Conservation (phyloP, 2,113 vertebrate species). For the Gambusia holbrooki region DNA sequence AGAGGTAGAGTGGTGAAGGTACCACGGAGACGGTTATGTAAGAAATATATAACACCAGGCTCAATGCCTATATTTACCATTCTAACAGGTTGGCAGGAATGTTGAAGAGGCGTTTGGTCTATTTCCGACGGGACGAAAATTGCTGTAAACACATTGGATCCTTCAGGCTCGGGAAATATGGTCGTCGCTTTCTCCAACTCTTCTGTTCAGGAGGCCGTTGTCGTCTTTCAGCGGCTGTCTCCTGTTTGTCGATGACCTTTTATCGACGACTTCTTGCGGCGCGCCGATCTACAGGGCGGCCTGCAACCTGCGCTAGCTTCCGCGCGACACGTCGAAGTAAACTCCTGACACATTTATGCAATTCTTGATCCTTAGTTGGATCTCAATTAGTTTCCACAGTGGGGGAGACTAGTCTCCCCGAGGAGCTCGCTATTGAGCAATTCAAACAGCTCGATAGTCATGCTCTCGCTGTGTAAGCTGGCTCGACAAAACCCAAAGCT, state of each 20-base stretch:
- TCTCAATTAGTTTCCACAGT: background rate
- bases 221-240: background rate
- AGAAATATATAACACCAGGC: slow-evolving; percentile 34
- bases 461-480: background rate
- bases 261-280: background rate
- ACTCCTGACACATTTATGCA: background rate
- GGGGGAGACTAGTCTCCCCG: background rate
- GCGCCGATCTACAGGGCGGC: background rate
- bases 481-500: background rate
- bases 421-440: background rate
- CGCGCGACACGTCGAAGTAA: background rate
- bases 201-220: background rate
- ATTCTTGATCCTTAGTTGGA: background rate
- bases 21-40: slow-evolving; percentile 53
- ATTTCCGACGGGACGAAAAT: slow-evolving; percentile 28
- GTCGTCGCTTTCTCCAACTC: background rate
- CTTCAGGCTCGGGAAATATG: background rate
- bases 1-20: slow-evolving; percentile 32
- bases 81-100: slow-evolving; percentile 51
- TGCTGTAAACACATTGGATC: slow-evolving; percentile 18
- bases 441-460: slow-evolving; percentile 5
- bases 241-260: background rate
- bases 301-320: background rate
- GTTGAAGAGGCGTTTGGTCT: slow-evolving; percentile 39
- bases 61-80: slow-evolving; percentile 51